These are phyloP conservation scores for Pammene fasciana DNA, from an alignment of 2,888 invertebrate species.

Conservation along the genomic window DNA sequence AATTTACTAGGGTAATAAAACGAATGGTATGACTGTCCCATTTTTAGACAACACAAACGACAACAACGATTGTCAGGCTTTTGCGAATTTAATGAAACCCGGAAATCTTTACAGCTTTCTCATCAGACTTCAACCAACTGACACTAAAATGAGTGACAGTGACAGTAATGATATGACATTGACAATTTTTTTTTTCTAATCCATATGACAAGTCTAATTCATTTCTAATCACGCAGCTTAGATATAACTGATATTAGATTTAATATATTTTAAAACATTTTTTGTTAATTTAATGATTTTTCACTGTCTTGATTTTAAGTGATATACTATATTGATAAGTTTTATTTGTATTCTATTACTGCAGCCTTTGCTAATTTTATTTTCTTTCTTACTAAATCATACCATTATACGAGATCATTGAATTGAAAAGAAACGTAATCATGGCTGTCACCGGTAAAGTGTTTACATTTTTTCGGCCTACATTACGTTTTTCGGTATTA, in stretches of 20 bases:
- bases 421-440: constrained; percentile 44
- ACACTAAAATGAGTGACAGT: not conserved
- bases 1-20: not conserved
- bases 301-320: not conserved
- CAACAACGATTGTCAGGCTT: constrained; percentile 13
- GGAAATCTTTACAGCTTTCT: constrained; percentile 27
- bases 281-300: too few relatives aligned
- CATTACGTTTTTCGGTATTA: constrained; percentile 51
- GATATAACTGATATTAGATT: too few relatives aligned
- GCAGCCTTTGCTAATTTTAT: not conserved
- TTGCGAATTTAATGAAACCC: constrained; percentile 32
- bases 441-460: constrained; percentile 60
- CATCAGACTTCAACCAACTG: constrained; percentile 12
- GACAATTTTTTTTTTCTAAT: constrained; percentile 10
- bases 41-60: not conserved
- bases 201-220: not conserved
- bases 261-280: too few relatives aligned
- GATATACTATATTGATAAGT: not conserved
- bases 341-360: not conserved
- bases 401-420: not conserved
- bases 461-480: constrained; percentile 57
- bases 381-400: too few relatives aligned
- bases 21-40: constrained; percentile 12
- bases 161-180: constrained; percentile 15
- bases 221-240: constrained; percentile 5